Evolutionary conservation across 2,113 vertebrate genomes (phyloP).

Genomic region (Xenotilapia longispinis): DNA sequence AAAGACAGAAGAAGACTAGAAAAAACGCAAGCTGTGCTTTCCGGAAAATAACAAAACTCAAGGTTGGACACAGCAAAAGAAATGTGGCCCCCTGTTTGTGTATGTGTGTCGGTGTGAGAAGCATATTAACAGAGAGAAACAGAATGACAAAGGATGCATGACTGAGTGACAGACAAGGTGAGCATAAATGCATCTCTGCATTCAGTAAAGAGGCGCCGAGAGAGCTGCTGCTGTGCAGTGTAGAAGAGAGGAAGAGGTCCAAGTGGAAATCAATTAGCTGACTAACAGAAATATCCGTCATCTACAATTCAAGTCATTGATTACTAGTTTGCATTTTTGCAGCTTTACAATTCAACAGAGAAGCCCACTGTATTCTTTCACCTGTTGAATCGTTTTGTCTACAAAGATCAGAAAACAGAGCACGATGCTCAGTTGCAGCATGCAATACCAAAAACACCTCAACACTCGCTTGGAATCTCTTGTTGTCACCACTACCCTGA

Average conservation of each 20-base stretch:
- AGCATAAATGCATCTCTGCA: neutral
- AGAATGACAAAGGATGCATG: conserved; percentile 19
- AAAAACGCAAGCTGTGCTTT: neutral
- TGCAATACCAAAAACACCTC: neutral
- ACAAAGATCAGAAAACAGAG: neutral
- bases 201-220: neutral
- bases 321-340: neutral
- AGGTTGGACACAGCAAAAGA: conserved; percentile 12
- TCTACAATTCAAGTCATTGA: neutral
- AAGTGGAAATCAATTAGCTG: neutral
- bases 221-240: neutral
- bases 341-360: neutral
- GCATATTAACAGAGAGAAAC: conserved; percentile 33
- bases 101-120: neutral
- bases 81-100: neutral
- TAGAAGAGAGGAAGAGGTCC: neutral
- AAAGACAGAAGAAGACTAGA: neutral
- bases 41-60: conserved; percentile 6
- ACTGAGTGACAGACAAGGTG: conserved; percentile 18
- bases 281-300: neutral
- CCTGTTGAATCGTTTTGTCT: neutral
- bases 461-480: neutral
- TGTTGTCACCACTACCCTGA: neutral
- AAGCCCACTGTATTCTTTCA: neutral
- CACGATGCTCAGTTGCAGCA: neutral